Conservation (phyloP, 2,113 vertebrate species). For the Cariama cristata region DNA sequence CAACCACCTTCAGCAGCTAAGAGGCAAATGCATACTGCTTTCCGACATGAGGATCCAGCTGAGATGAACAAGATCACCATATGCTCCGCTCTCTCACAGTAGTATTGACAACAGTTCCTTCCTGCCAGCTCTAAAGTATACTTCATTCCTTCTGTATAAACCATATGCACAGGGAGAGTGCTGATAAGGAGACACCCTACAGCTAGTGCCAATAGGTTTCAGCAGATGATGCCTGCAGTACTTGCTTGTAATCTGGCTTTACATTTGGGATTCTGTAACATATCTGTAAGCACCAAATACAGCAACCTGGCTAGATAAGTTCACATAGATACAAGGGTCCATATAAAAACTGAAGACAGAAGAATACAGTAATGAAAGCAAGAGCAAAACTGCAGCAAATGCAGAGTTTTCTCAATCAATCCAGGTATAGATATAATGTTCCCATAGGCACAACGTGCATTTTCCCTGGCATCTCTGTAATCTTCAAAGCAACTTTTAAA, state of each 20-base stretch:
- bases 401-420: not conserved
- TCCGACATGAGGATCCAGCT: not conserved
- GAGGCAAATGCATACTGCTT: constrained; percentile 8
- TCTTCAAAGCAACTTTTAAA: not conserved
- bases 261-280: not conserved
- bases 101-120: constrained; percentile 27
- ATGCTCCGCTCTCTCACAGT: constrained; percentile 12
- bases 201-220: not conserved
- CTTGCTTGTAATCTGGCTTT: not conserved
- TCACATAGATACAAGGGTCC: not conserved
- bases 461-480: not conserved
- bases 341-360: not conserved
- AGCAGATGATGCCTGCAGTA: not conserved
- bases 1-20: constrained; percentile 41
- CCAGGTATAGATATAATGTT: not conserved
- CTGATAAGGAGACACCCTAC: not conserved
- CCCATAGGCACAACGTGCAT: not conserved
- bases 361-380: not conserved
- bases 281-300: not conserved
- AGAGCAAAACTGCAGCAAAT: not conserved
- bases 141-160: not conserved
- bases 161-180: not conserved
- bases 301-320: not conserved
- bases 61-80: constrained; percentile 42
- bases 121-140: constrained; percentile 7